phyloP scores from a whole-genome alignment of 2,888 invertebrate species.

The Torymus texanus region DNA sequence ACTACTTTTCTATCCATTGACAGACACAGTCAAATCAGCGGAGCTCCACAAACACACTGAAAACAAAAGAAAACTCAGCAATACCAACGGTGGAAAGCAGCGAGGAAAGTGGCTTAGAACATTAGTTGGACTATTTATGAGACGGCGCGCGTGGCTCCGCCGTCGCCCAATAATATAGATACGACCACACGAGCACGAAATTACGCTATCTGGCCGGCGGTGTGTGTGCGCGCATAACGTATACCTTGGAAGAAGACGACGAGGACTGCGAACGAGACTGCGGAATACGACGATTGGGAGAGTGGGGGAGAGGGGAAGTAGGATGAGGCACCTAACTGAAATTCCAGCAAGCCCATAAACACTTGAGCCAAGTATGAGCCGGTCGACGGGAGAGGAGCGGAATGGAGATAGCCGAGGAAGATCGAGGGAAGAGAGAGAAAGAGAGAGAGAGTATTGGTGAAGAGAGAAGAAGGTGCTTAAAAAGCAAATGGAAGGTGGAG shows the following conservation, averaged over 20 bases:
- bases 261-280: neutral
- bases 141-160: constrained; percentile 44
- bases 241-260: neutral
- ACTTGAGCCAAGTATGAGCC: constrained; percentile 50
- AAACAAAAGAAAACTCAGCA: too few species aligned
- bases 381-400: neutral
- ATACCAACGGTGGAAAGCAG: neutral
- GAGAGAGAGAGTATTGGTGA: constrained; percentile 2
- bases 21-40: too few species aligned
- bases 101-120: constrained; percentile 63
- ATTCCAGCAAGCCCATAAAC: constrained; percentile 63
- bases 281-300: neutral
- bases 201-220: constrained; percentile 65
- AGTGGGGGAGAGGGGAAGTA: constrained; percentile 12
- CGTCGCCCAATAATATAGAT: constrained; percentile 67
- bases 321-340: constrained; percentile 63
- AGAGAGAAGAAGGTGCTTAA: constrained; percentile 2
- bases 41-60: too few species aligned
- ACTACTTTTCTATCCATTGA: too few species aligned
- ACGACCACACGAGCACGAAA: constrained; percentile 60
- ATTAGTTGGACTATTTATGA: constrained; percentile 69
- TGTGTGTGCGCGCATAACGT: neutral
- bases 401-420: constrained; percentile 14
- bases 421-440: neutral
- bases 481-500: constrained; percentile 19